phyloP scores from a whole-genome alignment of 2,888 invertebrate genomes.

The Caenorhabditis sinica region DNA sequence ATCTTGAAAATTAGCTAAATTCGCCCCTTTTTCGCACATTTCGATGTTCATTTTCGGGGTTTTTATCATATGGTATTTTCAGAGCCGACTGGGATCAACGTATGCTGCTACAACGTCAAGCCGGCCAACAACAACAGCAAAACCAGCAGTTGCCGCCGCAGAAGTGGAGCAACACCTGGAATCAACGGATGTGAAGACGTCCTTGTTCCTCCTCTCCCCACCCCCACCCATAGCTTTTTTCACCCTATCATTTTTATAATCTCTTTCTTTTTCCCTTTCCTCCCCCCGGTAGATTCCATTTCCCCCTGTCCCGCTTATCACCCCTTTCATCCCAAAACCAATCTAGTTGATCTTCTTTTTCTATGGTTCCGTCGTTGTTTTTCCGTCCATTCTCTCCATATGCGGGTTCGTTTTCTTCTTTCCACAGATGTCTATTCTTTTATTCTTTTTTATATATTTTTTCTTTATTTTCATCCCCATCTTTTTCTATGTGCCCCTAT shows the following conservation, averaged over 20 bases:
- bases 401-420: slow-evolving; percentile 16
- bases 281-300: slow-evolving; percentile 26
- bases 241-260: slow-evolving; percentile 5
- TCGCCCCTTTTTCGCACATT: background rate
- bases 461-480: slow-evolving; percentile 10
- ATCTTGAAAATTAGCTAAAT: too few relatives aligned
- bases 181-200: slow-evolving; percentile 4
- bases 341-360: slow-evolving; percentile 15
- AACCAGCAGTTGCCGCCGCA: slow-evolving; percentile 1
- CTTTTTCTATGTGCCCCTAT: slow-evolving; percentile 12
- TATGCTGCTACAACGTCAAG: background rate
- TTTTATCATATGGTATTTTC: background rate
- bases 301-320: background rate
- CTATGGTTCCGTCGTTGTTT: slow-evolving; percentile 11
- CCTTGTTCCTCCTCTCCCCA: background rate
- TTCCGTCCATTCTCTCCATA: background rate
- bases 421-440: slow-evolving; percentile 1
- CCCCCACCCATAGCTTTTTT: background rate
- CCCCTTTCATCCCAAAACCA: background rate
- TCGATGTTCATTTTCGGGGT: background rate
- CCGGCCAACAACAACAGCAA: slow-evolving; percentile 40
- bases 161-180: slow-evolving; percentile 44
- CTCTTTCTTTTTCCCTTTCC: background rate
- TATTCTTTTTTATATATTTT: background rate
- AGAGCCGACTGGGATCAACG: slow-evolving; percentile 54